Base-by-base conservation (phyloP, 2,113 vertebrate genomes). In the Phylloscopus whistleri region DNA sequence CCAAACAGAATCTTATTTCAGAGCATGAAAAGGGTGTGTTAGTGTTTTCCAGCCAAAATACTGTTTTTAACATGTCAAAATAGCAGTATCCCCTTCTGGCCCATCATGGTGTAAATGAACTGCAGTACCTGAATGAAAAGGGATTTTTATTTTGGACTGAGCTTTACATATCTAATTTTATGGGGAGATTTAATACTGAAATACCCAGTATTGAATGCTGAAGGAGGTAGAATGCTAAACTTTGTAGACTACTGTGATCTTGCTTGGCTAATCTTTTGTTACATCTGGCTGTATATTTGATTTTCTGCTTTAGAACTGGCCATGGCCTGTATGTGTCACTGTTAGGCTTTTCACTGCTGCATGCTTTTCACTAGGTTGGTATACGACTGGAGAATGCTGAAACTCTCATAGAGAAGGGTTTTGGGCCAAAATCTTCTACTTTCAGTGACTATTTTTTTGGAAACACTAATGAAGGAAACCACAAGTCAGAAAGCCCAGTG, bases 341-440 rank as follows among this genome's bases (percentile, higher is more conserved):
- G 39, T 44, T 52, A 9, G 46, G 22, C 27, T 94, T 82, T 63
- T 87, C 63, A 84, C 23, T 41, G 17, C 17, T 9, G 1, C 60
- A 13, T 94, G 31, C 70, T 85, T 53, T 90, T 90, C 66, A 24
- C 28, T 67, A 98, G 98, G 59, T 98, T 76, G 88, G 75, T 39
- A 35, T 98, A 37, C 84, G 93, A 23, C 16, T 98, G 73, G 97
- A 98, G 94, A 97, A 98, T 59, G 94, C 97, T 7, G 97, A 98
- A 90, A 70, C 93, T 55, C 66, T 97, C 0, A 21, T 93, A 12
- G 31, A 51, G 75, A 96, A 90, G 48, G 46, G 94, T 30, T 96
- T 98, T 20, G 96, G 94, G 10, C 87, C 35, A 0, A 93, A 96
- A 18, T 86, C 93, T 43, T 43, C 82, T 77, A 44, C 92, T 59